Evolutionary conservation across 2,113 vertebrate genomes (phyloP).

Genomic region (Phocoena phocoena): DNA sequence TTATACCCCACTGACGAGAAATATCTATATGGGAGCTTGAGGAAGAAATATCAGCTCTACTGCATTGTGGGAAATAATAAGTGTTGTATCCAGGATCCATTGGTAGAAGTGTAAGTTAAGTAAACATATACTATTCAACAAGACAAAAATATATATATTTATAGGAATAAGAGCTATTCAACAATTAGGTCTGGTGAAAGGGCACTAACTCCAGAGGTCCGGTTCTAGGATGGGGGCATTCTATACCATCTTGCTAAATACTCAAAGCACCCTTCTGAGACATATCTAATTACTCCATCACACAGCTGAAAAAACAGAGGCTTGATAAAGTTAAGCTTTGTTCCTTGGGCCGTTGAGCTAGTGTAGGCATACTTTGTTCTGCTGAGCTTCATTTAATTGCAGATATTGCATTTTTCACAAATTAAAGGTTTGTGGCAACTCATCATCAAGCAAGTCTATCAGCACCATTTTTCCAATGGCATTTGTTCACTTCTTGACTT

Average conservation of each 20-base stretch:
- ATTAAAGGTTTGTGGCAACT: neutral
- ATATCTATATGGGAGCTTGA: neutral
- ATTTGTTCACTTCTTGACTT: neutral
- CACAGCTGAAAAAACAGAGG: neutral
- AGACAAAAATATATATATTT: neutral
- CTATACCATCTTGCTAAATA: neutral
- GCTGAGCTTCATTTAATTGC: neutral
- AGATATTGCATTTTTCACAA: neutral
- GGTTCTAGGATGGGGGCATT: neutral
- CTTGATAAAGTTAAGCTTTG: neutral
- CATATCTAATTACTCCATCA: too few relatives aligned
- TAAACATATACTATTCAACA: neutral
- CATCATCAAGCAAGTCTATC: neutral
- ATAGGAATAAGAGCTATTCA: neutral
- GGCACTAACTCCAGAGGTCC: neutral
- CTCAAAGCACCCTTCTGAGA: neutral
- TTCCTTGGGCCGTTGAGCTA: neutral
- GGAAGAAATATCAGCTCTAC: neutral
- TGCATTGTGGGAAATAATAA: neutral
- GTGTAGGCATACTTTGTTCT: neutral
- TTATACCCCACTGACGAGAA: neutral
- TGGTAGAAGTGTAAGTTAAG: neutral
- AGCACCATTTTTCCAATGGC: neutral
- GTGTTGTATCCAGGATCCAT: neutral
- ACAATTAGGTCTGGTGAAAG: neutral